Evolutionary conservation across 2,888 invertebrate genomes (phyloP).

Genomic region (Hetaerina titia): DNA sequence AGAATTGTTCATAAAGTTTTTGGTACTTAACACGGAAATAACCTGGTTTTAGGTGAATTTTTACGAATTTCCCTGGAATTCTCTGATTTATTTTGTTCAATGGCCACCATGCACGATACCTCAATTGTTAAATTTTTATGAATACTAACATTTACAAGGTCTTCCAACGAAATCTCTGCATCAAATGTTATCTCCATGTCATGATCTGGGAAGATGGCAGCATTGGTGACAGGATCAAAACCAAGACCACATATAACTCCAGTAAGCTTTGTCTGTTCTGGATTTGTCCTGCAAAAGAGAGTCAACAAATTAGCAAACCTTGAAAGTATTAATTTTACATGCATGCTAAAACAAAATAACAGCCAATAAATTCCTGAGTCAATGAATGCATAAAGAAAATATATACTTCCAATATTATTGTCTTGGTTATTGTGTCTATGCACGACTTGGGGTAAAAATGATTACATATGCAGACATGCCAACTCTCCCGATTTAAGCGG

Average conservation of each 20-base stretch:
- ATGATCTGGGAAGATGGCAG: slow-evolving; percentile 87
- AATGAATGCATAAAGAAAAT: neutral
- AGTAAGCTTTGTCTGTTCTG: slow-evolving; percentile 82
- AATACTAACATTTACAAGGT: slow-evolving; percentile 81
- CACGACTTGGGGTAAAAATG: too few relatives aligned
- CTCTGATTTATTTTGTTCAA: neutral
- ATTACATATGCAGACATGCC: too few relatives aligned
- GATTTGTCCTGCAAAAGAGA: slow-evolving; percentile 78
- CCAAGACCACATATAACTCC: slow-evolving; percentile 94
- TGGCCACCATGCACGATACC: neutral
- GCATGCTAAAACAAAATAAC: neutral
- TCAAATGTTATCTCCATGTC: slow-evolving; percentile 91
- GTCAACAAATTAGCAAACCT: neutral
- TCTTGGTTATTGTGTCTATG: too few relatives aligned
- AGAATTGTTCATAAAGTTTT: too few relatives aligned
- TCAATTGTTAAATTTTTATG: slow-evolving; percentile 40
- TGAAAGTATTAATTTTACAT: slow-evolving; percentile 38
- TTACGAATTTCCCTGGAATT: too few relatives aligned
- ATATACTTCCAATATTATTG: too few relatives aligned
- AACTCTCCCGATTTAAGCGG: too few relatives aligned
- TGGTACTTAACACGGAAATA: too few relatives aligned
- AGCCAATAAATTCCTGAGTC: neutral
- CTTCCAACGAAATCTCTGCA: slow-evolving; percentile 83
- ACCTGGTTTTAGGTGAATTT: too few relatives aligned
- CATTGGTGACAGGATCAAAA: slow-evolving; percentile 78